Conservation (phyloP, 2,797 vertebrate species). For the Coluber constrictor region DNA sequence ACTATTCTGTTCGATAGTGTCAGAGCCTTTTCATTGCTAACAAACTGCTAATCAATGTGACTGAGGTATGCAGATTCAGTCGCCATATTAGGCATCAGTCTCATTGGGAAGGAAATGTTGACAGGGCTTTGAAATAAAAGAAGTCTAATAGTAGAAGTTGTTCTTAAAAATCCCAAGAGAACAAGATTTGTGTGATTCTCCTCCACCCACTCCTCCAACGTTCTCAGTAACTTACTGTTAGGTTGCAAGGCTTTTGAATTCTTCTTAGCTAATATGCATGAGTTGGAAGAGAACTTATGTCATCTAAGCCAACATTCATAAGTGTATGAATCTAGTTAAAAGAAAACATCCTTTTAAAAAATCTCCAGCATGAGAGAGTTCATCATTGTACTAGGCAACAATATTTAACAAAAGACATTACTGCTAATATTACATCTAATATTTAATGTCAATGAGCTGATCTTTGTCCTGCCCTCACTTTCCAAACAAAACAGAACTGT, state of each 20-base stretch:
- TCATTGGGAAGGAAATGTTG: background rate
- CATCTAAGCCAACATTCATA: background rate
- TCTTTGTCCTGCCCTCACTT: background rate
- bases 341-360: background rate
- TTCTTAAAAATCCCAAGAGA: background rate
- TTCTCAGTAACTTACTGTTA: background rate
- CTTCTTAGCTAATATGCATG: background rate
- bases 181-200: background rate
- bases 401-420: background rate
- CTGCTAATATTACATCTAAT: background rate
- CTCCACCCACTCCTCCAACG: background rate
- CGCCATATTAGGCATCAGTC: background rate
- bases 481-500: background rate
- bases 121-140: background rate
- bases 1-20: background rate
- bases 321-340: background rate
- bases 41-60: background rate
- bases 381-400: background rate
- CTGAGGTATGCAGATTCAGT: background rate
- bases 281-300: background rate
- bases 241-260: background rate
- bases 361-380: background rate
- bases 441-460: background rate
- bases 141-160: background rate
- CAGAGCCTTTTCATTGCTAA: background rate